phyloP scores from a whole-genome alignment of 2,113 vertebrate genomes.

The Triplophysa dalaica region DNA sequence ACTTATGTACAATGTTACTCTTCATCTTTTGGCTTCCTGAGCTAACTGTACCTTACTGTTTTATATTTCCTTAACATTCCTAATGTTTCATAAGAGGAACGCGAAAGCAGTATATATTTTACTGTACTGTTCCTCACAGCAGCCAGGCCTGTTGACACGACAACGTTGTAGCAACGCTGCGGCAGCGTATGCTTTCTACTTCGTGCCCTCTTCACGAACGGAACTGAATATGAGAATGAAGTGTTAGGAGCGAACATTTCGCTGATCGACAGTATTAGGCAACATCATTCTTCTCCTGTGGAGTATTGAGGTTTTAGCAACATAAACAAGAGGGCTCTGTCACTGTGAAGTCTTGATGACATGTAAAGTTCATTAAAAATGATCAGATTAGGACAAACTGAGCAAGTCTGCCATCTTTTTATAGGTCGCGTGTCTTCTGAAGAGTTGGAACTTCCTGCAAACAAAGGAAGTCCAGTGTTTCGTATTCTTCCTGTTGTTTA shows the following conservation, averaged over 20 bases:
- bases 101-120: conserved; percentile 62
- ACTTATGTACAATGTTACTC: conserved; percentile 67
- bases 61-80: conserved; percentile 61
- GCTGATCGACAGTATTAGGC: conserved; percentile 76
- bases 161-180: conserved; percentile 64
- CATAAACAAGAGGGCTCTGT: conserved; percentile 38
- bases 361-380: conserved; percentile 52
- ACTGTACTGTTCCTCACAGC: conserved; percentile 57
- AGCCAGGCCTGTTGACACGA: conserved; percentile 52
- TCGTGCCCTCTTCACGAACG: conserved; percentile 55
- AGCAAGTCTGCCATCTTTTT: conserved; percentile 45
- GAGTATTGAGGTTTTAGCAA: conserved; percentile 61
- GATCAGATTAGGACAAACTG: conserved; percentile 32
- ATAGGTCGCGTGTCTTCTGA: conserved; percentile 57
- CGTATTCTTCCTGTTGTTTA: conserved; percentile 70
- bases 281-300: conserved; percentile 53
- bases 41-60: conserved; percentile 50
- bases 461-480: conserved; percentile 71
- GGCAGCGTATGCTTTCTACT: conserved; percentile 55
- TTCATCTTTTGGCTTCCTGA: conserved; percentile 3
- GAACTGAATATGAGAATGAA: conserved; percentile 79
- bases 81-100: conserved; percentile 68
- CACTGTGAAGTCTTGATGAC: conserved; percentile 69
- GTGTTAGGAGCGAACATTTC: conserved; percentile 71
- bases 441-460: conserved; percentile 63